These are phyloP conservation scores for Pipistrellus kuhlii DNA, from an alignment of 2,797 vertebrate species.

Conservation along the genomic window DNA sequence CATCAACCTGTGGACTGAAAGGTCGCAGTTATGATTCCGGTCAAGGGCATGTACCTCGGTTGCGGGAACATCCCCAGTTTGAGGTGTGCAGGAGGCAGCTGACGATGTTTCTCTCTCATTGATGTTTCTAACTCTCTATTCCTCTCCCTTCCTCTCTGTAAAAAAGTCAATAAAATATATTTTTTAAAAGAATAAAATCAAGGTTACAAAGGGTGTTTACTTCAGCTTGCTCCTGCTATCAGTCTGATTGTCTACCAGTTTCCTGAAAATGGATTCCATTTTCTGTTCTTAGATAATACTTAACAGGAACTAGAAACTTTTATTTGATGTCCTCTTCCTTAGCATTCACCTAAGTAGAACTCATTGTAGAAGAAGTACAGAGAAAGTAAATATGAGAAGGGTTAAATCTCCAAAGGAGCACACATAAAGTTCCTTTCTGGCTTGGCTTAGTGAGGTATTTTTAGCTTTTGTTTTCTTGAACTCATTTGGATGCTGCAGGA, in stretches of 20 bases:
- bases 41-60: too few species aligned
- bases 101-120: too few species aligned
- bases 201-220: background rate
- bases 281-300: constrained; percentile 18
- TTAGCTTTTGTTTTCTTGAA: constrained; percentile 41
- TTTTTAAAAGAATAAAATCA: background rate
- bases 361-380: background rate
- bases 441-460: background rate
- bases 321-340: background rate
- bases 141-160: too few species aligned
- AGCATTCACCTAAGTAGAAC: constrained; percentile 29
- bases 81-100: too few species aligned
- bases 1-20: too few species aligned
- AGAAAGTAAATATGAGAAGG: constrained; percentile 14
- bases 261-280: constrained; percentile 30
- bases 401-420: constrained; percentile 16
- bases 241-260: background rate
- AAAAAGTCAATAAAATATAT: too few species aligned
- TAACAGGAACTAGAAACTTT: background rate
- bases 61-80: too few species aligned
- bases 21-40: too few species aligned
- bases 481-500: background rate
- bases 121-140: too few species aligned
- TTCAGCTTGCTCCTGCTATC: background rate
- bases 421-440: background rate